Evolutionary conservation across 1,140 invertebrate genomes (phyloP), one percentile per base, ranked within the genome.

Genomic region (Spodoptera frugiperda): DNA sequence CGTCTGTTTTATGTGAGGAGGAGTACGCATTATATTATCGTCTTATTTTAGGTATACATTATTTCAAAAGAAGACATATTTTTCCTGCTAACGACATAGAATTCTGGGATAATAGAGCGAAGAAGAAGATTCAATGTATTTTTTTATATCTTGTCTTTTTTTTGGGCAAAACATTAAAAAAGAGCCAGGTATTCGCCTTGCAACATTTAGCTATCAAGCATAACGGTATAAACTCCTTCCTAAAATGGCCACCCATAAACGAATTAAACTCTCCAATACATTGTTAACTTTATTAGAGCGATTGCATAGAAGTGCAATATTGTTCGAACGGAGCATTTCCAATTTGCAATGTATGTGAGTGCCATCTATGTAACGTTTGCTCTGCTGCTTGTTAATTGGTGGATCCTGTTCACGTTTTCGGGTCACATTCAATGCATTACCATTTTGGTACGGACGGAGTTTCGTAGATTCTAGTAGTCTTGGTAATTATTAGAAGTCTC

Each of bases 371-470:
- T 71, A 51, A 51, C 65, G 14, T 30, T 21, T 25, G 12, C 54
- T 57, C 33, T 39, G 33, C 33, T 39, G 33, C 33, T 39, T 39
- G 33, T 39, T 73, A 73, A 73, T 73, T 73, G 70, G 53, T 73
- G 54, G 54, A 73, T 57, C 55, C 46, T 39, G 59, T 73, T 57
- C 70, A 73, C 54, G 44, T 73, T 55, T 59, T 17, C 19, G 14
- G 17, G 44, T 68, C 54, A 54, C 54, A 73, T 59, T 68, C 70
- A 21, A 73, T 73, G 70, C 70, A 73, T 73, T 73, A 73, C 46
- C 54, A 46, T 73, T 49, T 33, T 15, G 4, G 33, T 63, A 44
- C 3, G 19, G 33, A 63, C 49, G 17, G 55, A 55, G 55, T 17
- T 49, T 25, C 21, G 21, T 48, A 25, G 63, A 44, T 67, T 49